Evolutionary conservation across 2,888 invertebrate genomes (phyloP).

Genomic region (Sylvicola fuscatus): DNA sequence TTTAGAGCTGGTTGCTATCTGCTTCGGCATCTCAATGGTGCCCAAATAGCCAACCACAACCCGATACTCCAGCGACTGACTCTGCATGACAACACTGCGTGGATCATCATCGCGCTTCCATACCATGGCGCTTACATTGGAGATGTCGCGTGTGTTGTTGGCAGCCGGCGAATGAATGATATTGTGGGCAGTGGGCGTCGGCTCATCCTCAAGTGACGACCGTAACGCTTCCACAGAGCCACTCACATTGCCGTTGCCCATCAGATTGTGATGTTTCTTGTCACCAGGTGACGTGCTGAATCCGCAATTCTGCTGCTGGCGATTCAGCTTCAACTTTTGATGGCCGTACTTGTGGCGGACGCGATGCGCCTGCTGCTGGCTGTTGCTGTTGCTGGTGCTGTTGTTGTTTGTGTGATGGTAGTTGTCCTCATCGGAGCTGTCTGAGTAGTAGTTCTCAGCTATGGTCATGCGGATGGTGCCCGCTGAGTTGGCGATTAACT

Average conservation of each 20-base stretch:
- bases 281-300: slow-evolving; percentile 26
- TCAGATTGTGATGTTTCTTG: slow-evolving; percentile 11
- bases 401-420: no score
- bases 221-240: background rate
- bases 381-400: slow-evolving; percentile 17
- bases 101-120: slow-evolving; percentile 11
- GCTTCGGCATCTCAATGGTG: slow-evolving; percentile 87
- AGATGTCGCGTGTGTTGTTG: slow-evolving; percentile 20
- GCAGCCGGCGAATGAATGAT: slow-evolving; percentile 14
- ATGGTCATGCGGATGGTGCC: slow-evolving; percentile 70
- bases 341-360: no score
- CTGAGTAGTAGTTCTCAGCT: slow-evolving; percentile 69
- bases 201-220: slow-evolving; percentile 5
- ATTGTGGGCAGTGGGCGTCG: slow-evolving; percentile 12
- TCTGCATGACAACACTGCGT: slow-evolving; percentile 18
- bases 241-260: background rate
- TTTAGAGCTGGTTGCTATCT: slow-evolving; percentile 51
- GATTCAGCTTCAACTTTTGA: slow-evolving; percentile 30
- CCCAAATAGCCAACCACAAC: slow-evolving; percentile 88
- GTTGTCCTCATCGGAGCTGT: slow-evolving; percentile 60
- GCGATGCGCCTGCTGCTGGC: no score
- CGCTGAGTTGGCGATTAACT: slow-evolving; percentile 69
- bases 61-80: slow-evolving; percentile 43
- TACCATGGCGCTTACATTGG: slow-evolving; percentile 25
- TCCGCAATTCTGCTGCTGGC: slow-evolving; percentile 18